These are phyloP conservation scores for Brachymystax lenok DNA, from an alignment of 2,797 vertebrate genomes.

Conservation along the genomic window DNA sequence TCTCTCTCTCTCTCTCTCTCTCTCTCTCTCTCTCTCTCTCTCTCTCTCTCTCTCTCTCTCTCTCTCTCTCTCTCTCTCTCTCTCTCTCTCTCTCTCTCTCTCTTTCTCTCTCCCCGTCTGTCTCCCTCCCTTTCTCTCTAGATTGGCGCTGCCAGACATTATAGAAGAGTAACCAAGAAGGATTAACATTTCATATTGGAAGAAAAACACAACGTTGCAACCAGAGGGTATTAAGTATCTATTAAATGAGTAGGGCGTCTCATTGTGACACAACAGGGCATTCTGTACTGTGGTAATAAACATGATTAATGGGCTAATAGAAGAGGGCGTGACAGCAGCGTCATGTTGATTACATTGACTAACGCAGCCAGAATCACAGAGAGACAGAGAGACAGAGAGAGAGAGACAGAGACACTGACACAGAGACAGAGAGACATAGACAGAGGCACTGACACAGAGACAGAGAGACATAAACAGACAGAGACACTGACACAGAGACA, in stretches of 20 bases:
- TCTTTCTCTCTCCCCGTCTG: too few species aligned
- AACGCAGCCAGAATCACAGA: slow-evolving; percentile 15
- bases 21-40: too few species aligned
- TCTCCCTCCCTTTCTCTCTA: not conserved
- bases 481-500: not conserved
- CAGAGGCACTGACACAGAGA: too few species aligned
- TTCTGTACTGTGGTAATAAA: slow-evolving; percentile 20
- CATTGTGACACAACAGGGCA: slow-evolving; percentile 40
- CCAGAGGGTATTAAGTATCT: slow-evolving; percentile 46
- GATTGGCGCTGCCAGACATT: slow-evolving; percentile 27
- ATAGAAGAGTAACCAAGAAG: slow-evolving; percentile 26
- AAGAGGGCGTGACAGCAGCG: slow-evolving; percentile 31
- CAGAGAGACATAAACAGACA: not conserved
- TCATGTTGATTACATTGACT: slow-evolving; percentile 63
- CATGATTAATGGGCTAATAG: slow-evolving; percentile 43
- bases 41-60: too few species aligned
- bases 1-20: too few species aligned
- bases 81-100: too few species aligned
- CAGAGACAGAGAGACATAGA: not conserved
- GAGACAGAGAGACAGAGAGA: slow-evolving; percentile 18
- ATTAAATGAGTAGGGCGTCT: slow-evolving; percentile 44
- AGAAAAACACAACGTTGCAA: not conserved
- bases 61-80: too few species aligned
- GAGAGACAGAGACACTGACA: not conserved
- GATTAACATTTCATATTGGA: slow-evolving; percentile 37